Conservation (phyloP, 2,888 invertebrate genomes). For the Theretra japonica region DNA sequence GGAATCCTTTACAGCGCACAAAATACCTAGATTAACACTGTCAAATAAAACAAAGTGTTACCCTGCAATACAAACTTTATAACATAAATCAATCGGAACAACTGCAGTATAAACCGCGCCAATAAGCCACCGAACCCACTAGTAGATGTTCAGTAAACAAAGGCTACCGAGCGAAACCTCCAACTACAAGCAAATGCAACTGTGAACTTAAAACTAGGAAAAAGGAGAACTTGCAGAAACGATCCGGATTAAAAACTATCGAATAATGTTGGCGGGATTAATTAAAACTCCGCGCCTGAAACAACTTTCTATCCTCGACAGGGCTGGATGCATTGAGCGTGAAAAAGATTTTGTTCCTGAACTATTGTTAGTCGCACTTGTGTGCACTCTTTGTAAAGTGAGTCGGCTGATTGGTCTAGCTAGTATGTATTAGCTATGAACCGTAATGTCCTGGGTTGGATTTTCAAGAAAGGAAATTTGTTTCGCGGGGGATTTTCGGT, state of each 20-base stretch:
- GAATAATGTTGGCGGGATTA: slow-evolving; percentile 53
- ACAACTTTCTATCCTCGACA: slow-evolving; percentile 26
- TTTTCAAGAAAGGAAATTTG: too few species aligned
- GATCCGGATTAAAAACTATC: slow-evolving; percentile 61
- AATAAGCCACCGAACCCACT: neutral
- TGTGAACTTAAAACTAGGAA: slow-evolving; percentile 37
- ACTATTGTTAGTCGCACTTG: neutral
- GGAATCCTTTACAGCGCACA: neutral
- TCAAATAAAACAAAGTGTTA: neutral
- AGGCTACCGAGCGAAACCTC: slow-evolving; percentile 18
- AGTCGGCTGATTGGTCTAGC: neutral
- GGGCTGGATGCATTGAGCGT: neutral
- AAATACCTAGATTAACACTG: neutral
- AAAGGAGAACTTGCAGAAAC: slow-evolving; percentile 17
- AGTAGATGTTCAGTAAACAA: slow-evolving; percentile 17
- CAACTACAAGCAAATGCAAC: slow-evolving; percentile 21
- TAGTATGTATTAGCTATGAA: too few species aligned
- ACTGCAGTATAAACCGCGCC: slow-evolving; percentile 5
- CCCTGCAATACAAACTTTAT: neutral
- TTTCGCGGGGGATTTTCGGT: too few species aligned
- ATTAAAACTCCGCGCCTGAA: slow-evolving; percentile 55
- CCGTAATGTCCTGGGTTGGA: too few species aligned
- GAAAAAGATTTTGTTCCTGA: slow-evolving; percentile 9
- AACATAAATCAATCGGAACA: neutral
- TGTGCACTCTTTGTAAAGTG: neutral